Evolutionary conservation across 2,797 vertebrate species (phyloP), one percentile per base, ranked within the genome.

Genomic region (Acridotheres tristis): DNA sequence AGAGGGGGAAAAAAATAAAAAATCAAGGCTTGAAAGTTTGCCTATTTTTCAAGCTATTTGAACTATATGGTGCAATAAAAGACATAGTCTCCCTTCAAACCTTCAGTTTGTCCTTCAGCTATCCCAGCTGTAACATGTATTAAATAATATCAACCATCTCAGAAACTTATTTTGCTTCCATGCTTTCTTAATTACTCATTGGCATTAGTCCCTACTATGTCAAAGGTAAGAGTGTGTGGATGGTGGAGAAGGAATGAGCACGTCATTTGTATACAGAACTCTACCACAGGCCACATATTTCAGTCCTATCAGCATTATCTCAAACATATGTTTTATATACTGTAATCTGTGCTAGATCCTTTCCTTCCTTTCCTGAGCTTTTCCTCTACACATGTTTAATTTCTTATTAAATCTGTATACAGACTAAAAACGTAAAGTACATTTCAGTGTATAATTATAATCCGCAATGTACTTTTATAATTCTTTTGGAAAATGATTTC

Each of bases 301-400:
- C 78, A 74, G 72, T 50, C 58, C 8, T 61, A 96, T 80, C 89
- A 84, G 89, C 84, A 58, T 75, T 57, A 96, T 85, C 94, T 93
- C 78, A 54, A 89, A 79, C 94, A 96, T 57, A 40, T 87, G 84
- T 50, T 93, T 85, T 65, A 61, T 40, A 92, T 68, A 73, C 42
- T 7, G 11, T 74, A 87, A 93, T 96, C 90, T 90, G 67, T 69
- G 63, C 82, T 87, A 86, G 66, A 92, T 77, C 93, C 89, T 92
- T 90, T 88, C 88, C 74, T 91, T 95, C 93, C 90, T 85, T 86
- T 42, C 80, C 66, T 36, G 74, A 84, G 80, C 78, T 91, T 77
- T 90, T 69, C 61, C 85, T 88, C 89, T 62, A 58, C 53, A 75
- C 12, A 34, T 14, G 26, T 40, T 91, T 86, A 91, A 81, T 78